Evolutionary conservation across 2,888 invertebrate genomes (phyloP), one percentile per base, ranked within the genome.

Genomic region (Acronicta alni): DNA sequence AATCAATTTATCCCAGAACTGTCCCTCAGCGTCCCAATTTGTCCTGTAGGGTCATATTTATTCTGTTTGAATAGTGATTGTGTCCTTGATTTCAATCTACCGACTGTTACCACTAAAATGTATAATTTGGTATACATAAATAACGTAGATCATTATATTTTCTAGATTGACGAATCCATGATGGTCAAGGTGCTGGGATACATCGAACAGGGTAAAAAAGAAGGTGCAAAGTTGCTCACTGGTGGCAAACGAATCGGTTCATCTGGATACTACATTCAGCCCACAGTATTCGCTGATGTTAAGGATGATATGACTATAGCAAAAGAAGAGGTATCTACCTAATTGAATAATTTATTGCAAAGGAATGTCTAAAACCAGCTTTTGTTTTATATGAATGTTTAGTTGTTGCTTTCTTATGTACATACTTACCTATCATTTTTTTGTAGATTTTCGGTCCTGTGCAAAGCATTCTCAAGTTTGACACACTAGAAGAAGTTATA

Each of bases 371-470:
- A 30, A 30, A 30, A 30, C 30, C 12, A 12, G 0, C 10, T 30
- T 30, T 30, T 10, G 9, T 30, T 30, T 30, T 9, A 10, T 20
- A 23, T 23, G 23, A 7, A 23, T 23, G 5, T 26, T 1, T 26
- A 9, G 9, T 26, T 8, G 3, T 26, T 9, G 9, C 26, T 9
- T 1, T 26, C 32, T 14, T 14, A 14, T 30, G 12, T 3, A 12
- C 3, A 10, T 30, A 30, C 26, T 4, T 14, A 4, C 0, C 14
- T 35, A 18, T 14, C 41, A 9, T 44, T 0, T 18, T 4, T 17
- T 16, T 51, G 14, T 30, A 97, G 97, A 98, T 98, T 75, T 98
- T 98, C 85, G 98, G 98, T 0, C 98, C 98, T 0, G 98, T 98
- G 0, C 98, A 98, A 89, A 96, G 96, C 54, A 97, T 98, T 76